Base-by-base conservation (phyloP, 2,797 vertebrate genomes). In the Arremon aurantiirostris region DNA sequence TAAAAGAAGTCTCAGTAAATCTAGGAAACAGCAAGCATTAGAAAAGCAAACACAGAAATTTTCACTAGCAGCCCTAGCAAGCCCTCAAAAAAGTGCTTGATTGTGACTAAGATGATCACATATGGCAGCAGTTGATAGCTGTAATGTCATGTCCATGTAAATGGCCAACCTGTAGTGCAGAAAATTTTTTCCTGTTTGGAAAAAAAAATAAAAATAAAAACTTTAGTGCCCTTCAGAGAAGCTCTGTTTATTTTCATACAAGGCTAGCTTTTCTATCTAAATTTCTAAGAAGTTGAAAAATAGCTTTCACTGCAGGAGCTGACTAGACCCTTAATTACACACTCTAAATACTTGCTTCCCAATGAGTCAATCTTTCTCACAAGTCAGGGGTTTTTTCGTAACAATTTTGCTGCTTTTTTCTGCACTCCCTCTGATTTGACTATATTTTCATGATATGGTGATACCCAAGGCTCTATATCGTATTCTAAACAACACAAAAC, bases 121-220 rank as follows among this genome's bases (percentile, higher is more conserved):
- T 50, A 39, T 22, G 24, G 61, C 41, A 37, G 26, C 9, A 66
- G 20, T 2, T 71, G 37, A 86, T 15, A 56, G 32, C 12, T 70
- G 19, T 39, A 83, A n/a, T 64, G n/a, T 34, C 15, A 50, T 32
- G 6, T 37, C 80, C 52, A 34, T n/a, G 3, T 46, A 70, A 57
- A 16, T 61, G 15, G 21, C 5, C 14, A 4, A 64, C 22, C 17
- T 61, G 12, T 27, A 69, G 21, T 6, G 32, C 15, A 71, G 78
- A 89, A 56, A 1, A 1, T 0, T 1, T 35, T 66, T 87, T 55
- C 12, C 1, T 30, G 3, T 52, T 35, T 47, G 11, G 2, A 26
- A 17, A 22, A 22, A 28, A 24, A 30, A 27, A 30, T 4, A 8
- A 28, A 52, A 10, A 2, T 6, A 44, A 44, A 46, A 22, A 32